Percentiles rank a stretch among this genome's conserved stretches.
Evolutionary conservation across 2,888 invertebrate genomes (phyloP).

Genomic region (Augochlorella aurata): DNA sequence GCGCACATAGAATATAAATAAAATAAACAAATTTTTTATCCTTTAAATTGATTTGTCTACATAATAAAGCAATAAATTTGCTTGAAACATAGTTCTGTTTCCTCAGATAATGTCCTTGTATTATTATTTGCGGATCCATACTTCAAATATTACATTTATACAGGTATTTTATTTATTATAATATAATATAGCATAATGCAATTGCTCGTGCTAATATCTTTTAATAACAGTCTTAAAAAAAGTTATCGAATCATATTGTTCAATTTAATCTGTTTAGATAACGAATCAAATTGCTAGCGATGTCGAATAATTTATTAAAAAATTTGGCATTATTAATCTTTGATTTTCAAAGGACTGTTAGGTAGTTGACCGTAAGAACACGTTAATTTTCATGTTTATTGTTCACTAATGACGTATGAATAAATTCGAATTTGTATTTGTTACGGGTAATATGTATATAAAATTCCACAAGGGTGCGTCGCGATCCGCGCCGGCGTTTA

Average conservation of each 20-base stretch:
- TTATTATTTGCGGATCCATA: not conserved
- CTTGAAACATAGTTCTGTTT: slow-evolving; percentile 4
- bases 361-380: not conserved
- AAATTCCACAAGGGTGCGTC: slow-evolving; percentile 52
- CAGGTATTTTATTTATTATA: not conserved
- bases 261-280: not conserved
- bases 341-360: not conserved
- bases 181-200: not conserved
- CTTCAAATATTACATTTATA: not conserved
- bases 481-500: slow-evolving; percentile 51
- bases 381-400: not conserved
- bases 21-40: slow-evolving; percentile 42
- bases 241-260: not conserved
- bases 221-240: not conserved
- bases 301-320: not conserved
- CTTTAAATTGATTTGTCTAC: slow-evolving; percentile 39
- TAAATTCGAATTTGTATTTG: slow-evolving; percentile 26
- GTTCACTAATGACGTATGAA: not conserved
- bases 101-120: slow-evolving; percentile 1
- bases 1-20: slow-evolving; percentile 78
- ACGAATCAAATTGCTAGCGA: not conserved
- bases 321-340: not conserved
- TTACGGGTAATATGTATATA: not conserved
- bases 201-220: not conserved
- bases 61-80: slow-evolving; percentile 40